These are phyloP conservation scores for Elephantulus edwardii DNA, from an alignment of 2,113 vertebrate genomes.

Conservation along the genomic window DNA sequence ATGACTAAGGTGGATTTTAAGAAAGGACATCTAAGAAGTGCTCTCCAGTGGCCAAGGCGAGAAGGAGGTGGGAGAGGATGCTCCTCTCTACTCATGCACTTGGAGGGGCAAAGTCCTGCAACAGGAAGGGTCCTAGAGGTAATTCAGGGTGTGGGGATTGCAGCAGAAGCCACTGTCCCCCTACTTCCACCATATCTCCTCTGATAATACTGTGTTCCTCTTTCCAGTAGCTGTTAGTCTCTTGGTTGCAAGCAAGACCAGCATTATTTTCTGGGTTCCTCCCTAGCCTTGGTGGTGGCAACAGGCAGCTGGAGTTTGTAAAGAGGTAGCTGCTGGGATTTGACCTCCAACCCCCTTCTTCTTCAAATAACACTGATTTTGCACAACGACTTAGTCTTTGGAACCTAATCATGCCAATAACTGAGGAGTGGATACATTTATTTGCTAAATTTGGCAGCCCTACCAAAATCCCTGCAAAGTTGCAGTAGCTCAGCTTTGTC, in stretches of 20 bases:
- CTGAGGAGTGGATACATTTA: background rate
- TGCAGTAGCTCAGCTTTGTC: no score
- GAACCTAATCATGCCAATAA: background rate
- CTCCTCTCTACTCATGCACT: background rate
- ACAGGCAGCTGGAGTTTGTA: background rate
- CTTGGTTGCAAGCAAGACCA: background rate
- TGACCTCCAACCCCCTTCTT: background rate
- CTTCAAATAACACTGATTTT: background rate
- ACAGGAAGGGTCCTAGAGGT: background rate
- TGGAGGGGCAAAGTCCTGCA: background rate
- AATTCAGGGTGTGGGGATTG: background rate
- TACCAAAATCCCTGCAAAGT: background rate
- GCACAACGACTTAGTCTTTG: background rate
- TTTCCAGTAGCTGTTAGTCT: background rate
- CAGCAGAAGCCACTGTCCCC: no score
- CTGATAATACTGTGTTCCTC: background rate
- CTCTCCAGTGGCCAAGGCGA: background rate
- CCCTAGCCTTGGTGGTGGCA: no score
- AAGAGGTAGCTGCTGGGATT: background rate
- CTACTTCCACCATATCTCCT: no score
- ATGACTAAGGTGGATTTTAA: background rate
- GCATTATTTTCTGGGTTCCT: background rate
- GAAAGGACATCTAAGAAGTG: background rate
- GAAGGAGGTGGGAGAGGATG: background rate
- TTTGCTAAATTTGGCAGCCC: background rate